phyloP scores from a whole-genome alignment of 1,140 invertebrate species.

The Scylla paramamosain region DNA sequence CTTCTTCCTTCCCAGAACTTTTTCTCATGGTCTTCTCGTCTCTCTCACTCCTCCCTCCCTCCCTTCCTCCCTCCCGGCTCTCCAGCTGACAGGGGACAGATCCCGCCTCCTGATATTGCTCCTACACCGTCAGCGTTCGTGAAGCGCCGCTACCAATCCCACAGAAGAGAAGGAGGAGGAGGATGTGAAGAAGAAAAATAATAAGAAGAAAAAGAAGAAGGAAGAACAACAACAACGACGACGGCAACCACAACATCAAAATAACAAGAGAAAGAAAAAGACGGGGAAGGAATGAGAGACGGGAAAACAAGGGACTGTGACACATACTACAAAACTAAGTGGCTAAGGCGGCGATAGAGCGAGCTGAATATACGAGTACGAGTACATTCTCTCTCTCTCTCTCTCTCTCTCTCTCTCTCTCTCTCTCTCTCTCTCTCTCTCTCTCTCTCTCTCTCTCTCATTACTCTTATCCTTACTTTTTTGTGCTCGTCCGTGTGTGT shows the following conservation, averaged over 20 bases:
- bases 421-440: too few species aligned
- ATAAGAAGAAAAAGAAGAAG: not conserved
- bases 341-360: too few species aligned
- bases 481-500: not conserved
- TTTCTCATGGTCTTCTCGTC: not conserved
- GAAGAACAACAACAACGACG: not conserved
- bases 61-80: not conserved
- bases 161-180: not conserved
- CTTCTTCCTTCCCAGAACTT: not conserved
- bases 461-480: not conserved
- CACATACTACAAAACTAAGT: too few species aligned
- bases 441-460: too few species aligned
- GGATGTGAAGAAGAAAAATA: not conserved
- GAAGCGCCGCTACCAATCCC: not conserved
- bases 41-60: not conserved
- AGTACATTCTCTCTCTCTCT: too few species aligned
- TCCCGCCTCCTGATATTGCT: not conserved
- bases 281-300: too few species aligned
- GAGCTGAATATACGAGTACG: too few species aligned
- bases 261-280: too few species aligned
- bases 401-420: too few species aligned
- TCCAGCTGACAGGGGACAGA: constrained; percentile 3
- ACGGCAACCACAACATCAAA: too few species aligned
- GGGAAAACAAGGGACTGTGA: too few species aligned
- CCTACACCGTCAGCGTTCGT: not conserved